A percentile compares a stretch with the other conserved stretches of the same genome.
These are phyloP conservation scores for Drosophila ercepeae DNA, from an alignment of 1,140 invertebrate species.

Conservation along the genomic window DNA sequence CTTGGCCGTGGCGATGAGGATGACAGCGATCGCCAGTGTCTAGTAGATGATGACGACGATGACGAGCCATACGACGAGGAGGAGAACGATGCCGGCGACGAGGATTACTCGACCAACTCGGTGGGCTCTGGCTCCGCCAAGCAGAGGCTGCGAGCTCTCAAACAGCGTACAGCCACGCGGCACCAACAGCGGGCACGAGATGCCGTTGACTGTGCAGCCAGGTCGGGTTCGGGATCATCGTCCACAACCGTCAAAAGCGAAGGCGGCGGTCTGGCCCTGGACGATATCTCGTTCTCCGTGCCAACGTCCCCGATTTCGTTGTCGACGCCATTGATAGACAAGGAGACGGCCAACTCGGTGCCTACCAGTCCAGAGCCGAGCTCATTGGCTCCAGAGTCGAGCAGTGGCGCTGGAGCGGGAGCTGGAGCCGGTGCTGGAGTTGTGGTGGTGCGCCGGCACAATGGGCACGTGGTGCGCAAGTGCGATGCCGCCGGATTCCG, in stretches of 20 bases:
- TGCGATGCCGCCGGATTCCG: constrained; percentile 85
- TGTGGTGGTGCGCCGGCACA: constrained; percentile 80
- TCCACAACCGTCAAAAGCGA: constrained; percentile 79
- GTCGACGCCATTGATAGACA: constrained; percentile 77
- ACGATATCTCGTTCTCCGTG: constrained; percentile 82
- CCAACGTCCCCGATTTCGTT: constrained; percentile 82
- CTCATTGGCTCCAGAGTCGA: constrained; percentile 83
- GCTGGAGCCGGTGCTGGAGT: constrained; percentile 68
- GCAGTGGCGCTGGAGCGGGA: constrained; percentile 62
- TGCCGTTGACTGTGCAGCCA: constrained; percentile 63
- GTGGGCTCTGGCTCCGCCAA: constrained; percentile 72
- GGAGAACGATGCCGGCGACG: constrained; percentile 77
- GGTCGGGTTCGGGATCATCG: constrained; percentile 64
- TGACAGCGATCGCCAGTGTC: constrained; percentile 75
- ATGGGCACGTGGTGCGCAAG: constrained; percentile 75
- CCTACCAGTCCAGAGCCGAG: constrained; percentile 91
- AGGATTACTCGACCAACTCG: constrained; percentile 76
- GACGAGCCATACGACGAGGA: constrained; percentile 67
- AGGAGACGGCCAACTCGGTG: constrained; percentile 87
- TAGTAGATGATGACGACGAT: constrained; percentile 70
- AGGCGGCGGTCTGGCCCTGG: constrained; percentile 47
- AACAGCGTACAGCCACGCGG: constrained; percentile 61
- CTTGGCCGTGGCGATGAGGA: constrained; percentile 68
- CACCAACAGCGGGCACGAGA: constrained; percentile 63
- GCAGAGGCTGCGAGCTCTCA: constrained; percentile 69